Percentiles rank a stretch among this genome's conserved stretches.
These are phyloP conservation scores for Drosophila flavopinicola DNA, from an alignment of 2,888 invertebrate species.

Conservation along the genomic window DNA sequence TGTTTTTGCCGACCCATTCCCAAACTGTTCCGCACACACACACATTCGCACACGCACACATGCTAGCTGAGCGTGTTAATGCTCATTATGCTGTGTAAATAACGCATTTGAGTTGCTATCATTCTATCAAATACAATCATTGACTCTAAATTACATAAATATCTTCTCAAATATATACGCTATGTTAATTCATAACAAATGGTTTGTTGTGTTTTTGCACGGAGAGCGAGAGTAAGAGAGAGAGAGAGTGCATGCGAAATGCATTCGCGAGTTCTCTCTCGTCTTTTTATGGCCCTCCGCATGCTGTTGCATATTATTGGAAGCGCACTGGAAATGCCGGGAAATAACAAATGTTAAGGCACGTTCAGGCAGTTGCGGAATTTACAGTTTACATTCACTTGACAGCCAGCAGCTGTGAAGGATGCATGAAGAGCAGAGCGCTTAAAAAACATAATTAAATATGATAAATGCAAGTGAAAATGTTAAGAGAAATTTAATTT, in stretches of 20 bases:
- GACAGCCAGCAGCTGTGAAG: slow-evolving; percentile 22
- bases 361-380: not conserved
- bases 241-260: slow-evolving; percentile 5
- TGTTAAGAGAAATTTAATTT: no score
- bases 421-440: not conserved
- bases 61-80: not conserved
- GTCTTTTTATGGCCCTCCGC: slow-evolving; percentile 32
- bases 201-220: slow-evolving; percentile 33
- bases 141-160: no score
- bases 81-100: not conserved
- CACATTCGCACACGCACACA: not conserved
- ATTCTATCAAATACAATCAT: no score
- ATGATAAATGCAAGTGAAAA: not conserved
- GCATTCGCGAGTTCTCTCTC: slow-evolving; percentile 8
- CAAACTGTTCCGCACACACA: slow-evolving; percentile 41
- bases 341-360: slow-evolving; percentile 17
- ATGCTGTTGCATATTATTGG: slow-evolving; percentile 45
- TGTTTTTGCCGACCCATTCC: slow-evolving; percentile 42
- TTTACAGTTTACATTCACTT: slow-evolving; percentile 20
- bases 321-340: slow-evolving; percentile 26
- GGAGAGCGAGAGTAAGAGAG: not conserved
- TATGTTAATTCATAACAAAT: slow-evolving; percentile 21
- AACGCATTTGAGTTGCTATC: slow-evolving; percentile 28
- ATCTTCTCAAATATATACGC: no score
- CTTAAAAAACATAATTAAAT: not conserved